Conservation (phyloP, 1,140 invertebrate species). For the Papilio polytes region DNA sequence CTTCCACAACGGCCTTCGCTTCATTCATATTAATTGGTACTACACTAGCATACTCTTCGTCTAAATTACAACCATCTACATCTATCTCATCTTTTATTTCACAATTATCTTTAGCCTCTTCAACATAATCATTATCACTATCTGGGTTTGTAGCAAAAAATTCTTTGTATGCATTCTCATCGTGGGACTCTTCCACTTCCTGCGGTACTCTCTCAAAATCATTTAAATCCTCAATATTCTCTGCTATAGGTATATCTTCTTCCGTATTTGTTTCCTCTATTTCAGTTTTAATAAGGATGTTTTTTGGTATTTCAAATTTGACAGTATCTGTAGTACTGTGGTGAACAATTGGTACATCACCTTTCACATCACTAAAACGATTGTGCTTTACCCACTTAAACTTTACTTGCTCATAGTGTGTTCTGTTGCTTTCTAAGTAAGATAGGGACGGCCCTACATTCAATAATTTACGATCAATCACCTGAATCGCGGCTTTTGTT, state of each 20-base stretch:
- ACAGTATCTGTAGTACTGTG: slow-evolving; percentile 57
- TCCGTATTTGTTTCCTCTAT: slow-evolving; percentile 36
- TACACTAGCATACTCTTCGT: slow-evolving; percentile 71
- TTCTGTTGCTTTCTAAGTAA: slow-evolving; percentile 51
- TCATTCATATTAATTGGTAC: slow-evolving; percentile 65
- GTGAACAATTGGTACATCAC: slow-evolving; percentile 58
- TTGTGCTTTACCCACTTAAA: slow-evolving; percentile 67
- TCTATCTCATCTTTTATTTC: slow-evolving; percentile 48
- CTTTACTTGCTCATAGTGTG: slow-evolving; percentile 61
- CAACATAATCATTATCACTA: slow-evolving; percentile 45
- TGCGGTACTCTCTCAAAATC: slow-evolving; percentile 14
- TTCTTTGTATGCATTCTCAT: slow-evolving; percentile 19
- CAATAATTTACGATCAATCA: slow-evolving; percentile 54
- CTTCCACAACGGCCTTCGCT: slow-evolving; percentile 65
- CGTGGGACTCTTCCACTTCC: slow-evolving; percentile 33
- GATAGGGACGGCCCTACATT: slow-evolving; percentile 58
- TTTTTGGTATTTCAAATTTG: slow-evolving; percentile 48
- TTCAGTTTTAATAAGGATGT: slow-evolving; percentile 38
- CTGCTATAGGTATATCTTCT: slow-evolving; percentile 25
- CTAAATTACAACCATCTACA: slow-evolving; percentile 60
- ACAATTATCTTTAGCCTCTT: not conserved
- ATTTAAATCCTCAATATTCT: slow-evolving; percentile 44
- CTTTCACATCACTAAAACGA: slow-evolving; percentile 47
- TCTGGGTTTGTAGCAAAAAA: slow-evolving; percentile 34
- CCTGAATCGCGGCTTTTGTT: slow-evolving; percentile 52